Conservation (phyloP, 1,140 invertebrate species). For the Leptinotarsa lineolata region DNA sequence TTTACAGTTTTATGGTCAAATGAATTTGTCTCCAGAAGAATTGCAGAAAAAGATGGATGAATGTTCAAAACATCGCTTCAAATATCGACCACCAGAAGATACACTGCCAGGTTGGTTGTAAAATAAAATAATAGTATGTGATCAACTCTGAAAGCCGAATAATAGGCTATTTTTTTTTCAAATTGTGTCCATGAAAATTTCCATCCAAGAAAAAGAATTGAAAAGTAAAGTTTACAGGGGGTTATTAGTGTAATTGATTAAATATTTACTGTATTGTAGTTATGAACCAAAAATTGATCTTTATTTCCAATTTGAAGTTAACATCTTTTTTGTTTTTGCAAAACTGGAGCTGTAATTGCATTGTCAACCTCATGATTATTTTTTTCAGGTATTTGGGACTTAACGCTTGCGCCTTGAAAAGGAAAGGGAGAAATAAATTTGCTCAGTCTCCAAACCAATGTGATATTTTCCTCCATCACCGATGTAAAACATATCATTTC, state of each 20-base stretch:
- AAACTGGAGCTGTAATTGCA: too few species aligned
- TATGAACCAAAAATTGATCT: too few species aligned
- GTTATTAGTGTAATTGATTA: too few species aligned
- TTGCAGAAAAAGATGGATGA: conserved; percentile 53
- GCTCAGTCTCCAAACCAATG: not conserved
- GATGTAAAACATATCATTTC: not conserved
- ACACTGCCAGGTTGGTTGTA: conserved; percentile 42
- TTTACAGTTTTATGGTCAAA: conserved; percentile 57
- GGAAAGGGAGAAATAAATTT: not conserved
- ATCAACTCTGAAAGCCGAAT: too few species aligned
- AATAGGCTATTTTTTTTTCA: too few species aligned
- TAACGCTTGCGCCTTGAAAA: conserved; percentile 14
- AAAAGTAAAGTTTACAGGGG: too few species aligned
- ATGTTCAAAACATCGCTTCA: conserved; percentile 59
- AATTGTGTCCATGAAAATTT: too few species aligned
- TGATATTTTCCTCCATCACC: conserved; percentile 16
- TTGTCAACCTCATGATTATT: not conserved
- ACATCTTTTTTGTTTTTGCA: too few species aligned
- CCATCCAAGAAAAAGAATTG: too few species aligned
- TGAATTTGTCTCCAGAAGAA: conserved; percentile 52
- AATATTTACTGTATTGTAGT: too few species aligned
- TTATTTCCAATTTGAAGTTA: too few species aligned
- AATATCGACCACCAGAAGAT: conserved; percentile 49
- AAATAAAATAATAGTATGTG: too few species aligned
- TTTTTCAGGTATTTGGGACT: conserved; percentile 28